Evolutionary conservation across 2,113 vertebrate species (phyloP).

Genomic region (Illadopsis cleaveri): DNA sequence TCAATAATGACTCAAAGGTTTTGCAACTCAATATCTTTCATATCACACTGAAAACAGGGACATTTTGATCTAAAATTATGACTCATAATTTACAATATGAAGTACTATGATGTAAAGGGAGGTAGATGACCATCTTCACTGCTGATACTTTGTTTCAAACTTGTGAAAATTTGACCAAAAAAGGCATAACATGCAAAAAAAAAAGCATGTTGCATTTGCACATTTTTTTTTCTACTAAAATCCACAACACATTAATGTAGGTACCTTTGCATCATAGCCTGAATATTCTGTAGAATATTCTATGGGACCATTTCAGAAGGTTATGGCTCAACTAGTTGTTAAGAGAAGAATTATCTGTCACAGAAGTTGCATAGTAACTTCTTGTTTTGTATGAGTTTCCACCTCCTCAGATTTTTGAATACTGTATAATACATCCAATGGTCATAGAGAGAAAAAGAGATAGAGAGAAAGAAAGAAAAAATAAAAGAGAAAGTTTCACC

Average conservation of each 20-base stretch:
- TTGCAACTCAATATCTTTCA: neutral
- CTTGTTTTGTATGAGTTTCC: neutral
- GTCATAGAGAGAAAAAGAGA: neutral
- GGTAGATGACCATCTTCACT: neutral
- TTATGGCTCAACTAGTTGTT: neutral
- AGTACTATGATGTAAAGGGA: neutral
- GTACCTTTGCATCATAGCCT: neutral
- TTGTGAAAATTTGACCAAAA: neutral
- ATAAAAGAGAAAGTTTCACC: neutral
- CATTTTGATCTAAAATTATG: neutral
- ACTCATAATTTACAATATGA: neutral
- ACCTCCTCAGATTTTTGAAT: neutral
- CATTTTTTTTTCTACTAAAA: neutral
- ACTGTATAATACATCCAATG: neutral
- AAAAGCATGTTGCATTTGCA: neutral
- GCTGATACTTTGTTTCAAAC: neutral
- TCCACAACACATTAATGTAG: neutral
- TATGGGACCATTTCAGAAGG: neutral
- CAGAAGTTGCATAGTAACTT: neutral
- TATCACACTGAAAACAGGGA: neutral
- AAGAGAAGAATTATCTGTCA: neutral
- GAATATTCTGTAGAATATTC: neutral
- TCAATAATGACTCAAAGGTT: neutral
- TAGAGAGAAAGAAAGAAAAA: neutral
- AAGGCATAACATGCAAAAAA: neutral